These are phyloP conservation scores for Melangyna quadrimaculata DNA, from an alignment of 2,888 invertebrate genomes.

Conservation along the genomic window DNA sequence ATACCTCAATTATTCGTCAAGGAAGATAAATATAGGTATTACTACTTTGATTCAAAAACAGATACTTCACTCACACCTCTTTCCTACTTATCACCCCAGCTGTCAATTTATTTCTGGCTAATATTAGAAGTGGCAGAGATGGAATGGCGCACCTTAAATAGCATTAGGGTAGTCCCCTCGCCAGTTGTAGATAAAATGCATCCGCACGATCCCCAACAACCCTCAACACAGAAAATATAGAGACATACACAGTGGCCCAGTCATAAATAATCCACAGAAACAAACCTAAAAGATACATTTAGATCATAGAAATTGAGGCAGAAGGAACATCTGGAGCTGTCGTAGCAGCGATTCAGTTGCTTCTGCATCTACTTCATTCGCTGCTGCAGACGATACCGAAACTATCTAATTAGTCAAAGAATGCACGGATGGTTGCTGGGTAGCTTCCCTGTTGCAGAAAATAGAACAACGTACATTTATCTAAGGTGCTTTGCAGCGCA, in stretches of 20 bases:
- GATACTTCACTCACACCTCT: constrained; percentile 21
- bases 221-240: constrained; percentile 16
- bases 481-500: neutral
- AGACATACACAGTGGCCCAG: constrained; percentile 29
- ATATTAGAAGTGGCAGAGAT: constrained; percentile 46
- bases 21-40: too few species aligned
- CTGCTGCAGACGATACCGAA: neutral
- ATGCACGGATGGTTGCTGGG: constrained; percentile 57
- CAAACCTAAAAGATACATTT: constrained; percentile 28
- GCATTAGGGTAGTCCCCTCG: constrained; percentile 63
- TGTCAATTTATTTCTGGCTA: constrained; percentile 55
- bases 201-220: neutral
- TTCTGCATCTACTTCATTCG: neutral
- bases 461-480: constrained; percentile 42
- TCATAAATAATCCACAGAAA: constrained; percentile 60
- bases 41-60: neutral
- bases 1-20: constrained; percentile 69
- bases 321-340: constrained; percentile 57
- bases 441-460: constrained; percentile 66
- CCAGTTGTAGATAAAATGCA: neutral
- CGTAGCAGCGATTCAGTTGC: neutral
- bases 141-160: constrained; percentile 58
- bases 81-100: constrained; percentile 53
- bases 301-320: constrained; percentile 7
- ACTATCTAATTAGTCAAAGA: constrained; percentile 70